Base-by-base conservation (phyloP, 2,797 vertebrate genomes). In the Enteromius mattozi region DNA sequence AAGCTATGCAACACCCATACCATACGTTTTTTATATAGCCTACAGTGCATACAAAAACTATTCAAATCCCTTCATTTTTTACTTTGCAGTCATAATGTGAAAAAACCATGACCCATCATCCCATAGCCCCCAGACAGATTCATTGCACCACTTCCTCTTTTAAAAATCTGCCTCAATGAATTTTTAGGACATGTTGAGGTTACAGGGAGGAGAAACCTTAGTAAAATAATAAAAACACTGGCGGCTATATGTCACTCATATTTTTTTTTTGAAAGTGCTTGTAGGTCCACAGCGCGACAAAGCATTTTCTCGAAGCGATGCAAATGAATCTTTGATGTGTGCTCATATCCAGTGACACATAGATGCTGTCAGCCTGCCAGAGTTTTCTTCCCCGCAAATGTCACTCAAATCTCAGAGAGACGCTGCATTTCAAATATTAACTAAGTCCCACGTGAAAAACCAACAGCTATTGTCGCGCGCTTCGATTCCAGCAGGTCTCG, bases 161-260 rank as follows among this genome's bases (percentile, higher is more conserved):
- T 54, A 54, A 75, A 75, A 75, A n/a, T 24, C 35, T 17, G 14
- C 35, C 75, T 61, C 37, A 37, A 10, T 30, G 0, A 30, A 13
- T 63, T 45, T 63, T 45, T 78, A 45, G 37, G 59, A 30, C 56
- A 78, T 27, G 10, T 7, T 21, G 40, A 30, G 24, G 17, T 65
- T 65, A 65, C 35, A 9, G 35, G 35, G 12, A 42, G 21, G 19
- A 40, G 69, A 45, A 78, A 47, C 42, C 76, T 33, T 24, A 1
- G 9, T 63, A 30, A 78, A 65, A 78, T 61, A 61, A 59, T 59
- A 47, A 78, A 63, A 30, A 45, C 59, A 47, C 30, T 37, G 30
- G 33, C 3, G 24, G 37, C 40, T 27, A 78, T 65, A 78, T 65
- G 76, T 9, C 59, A 33, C 56, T 47, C 59, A 21, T 47, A 47